Base-by-base conservation (phyloP, 2,113 vertebrate genomes). In the Rhea americana region DNA sequence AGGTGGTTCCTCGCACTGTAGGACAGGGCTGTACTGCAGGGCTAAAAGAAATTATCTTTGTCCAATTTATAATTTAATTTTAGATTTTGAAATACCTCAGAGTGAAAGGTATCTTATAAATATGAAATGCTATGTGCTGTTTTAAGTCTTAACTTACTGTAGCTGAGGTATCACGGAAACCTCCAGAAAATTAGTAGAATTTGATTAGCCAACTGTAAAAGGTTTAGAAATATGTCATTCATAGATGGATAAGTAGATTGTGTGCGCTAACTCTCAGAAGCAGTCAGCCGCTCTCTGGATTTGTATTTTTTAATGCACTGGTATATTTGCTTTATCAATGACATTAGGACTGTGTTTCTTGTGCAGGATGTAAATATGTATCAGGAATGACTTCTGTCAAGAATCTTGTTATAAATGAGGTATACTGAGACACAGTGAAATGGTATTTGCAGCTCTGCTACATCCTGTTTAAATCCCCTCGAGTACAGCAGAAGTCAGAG, bases 341-440 rank as follows among this genome's bases (percentile, higher is more conserved):
- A 8, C 16, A 17, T 30, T 21, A 32, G 61, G 37, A 4, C 13
- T 28, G 26, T 3, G 18, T 73, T 86, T 43, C 30, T 48, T 19
- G 19, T 7, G 8, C 13, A 61, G 84, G 35, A 7, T 45, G 65
- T 61, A 20, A 43, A 26, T 18, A 32, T 5, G 32, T 17, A 4
- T 1, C 11, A 19, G 61, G 26, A 87, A 9, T 5, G 1, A 15
- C 41, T 80, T 13, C 30, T 74, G 8, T 7, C 67, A 14, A 1
- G 39, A 37, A 39, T 4, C 5, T 25, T 1, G 7, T 56, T 47
- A 25, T 28, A 50, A 28, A 12, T 11, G 37, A 50, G 30, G 25
- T 9, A 1, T 26, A 0, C 82, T 47, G 47, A n/a, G 53, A 9
- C 1, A 1, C 0, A 12, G 47, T 30, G 68, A 82, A 39, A 4